Evolutionary conservation across 2,797 vertebrate species (phyloP), one percentile per base, ranked within the genome.

Genomic region (Cichlasoma orientale): DNA sequence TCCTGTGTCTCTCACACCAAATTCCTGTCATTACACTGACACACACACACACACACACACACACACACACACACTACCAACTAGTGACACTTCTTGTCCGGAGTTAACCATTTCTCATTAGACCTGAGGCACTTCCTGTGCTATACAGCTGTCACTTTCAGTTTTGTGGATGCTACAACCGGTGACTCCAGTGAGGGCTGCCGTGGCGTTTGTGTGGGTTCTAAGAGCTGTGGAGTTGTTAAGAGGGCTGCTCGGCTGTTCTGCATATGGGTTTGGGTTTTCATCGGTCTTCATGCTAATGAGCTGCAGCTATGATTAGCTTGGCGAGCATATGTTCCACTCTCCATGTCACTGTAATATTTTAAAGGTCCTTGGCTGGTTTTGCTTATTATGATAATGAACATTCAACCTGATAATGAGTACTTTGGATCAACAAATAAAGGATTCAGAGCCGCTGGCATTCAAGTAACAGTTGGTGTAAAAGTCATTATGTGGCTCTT

Each of bases 391-490:
- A 86, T 88, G 86, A 78, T 86, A 89, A 91, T 87, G 72, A 88
- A 78, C 82, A 75, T 82, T 81, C 74, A 80, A 79, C 56, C 72
- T 75, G 69, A 78, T 88, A 89, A 92, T 83, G 71, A 78, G 33
- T 50, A 72, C 77, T 85, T 85, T 74, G 79, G 56, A 86, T 74
- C 38, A 72, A 82, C 81, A 86, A 83, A 88, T 75, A 83, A 80
- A 87, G 78, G 44, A 74, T 72, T 78, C 70, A 71, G 74, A 78
- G 70, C 69, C 61, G 29, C 57, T 57, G 73, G 36, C 73, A 66
- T 75, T 71, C 82, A 97, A 96, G 81, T 96, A 97, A 56, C 25
- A 81, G 69, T 72, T 68, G 23, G 36, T 58, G 52, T 41, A 52
- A 63, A 73, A 66, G 77, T 53, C 71, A 21, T 77, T 50, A 66